phyloP scores from a whole-genome alignment of 1,140 invertebrate species.

The Cecropterus lyciades region DNA sequence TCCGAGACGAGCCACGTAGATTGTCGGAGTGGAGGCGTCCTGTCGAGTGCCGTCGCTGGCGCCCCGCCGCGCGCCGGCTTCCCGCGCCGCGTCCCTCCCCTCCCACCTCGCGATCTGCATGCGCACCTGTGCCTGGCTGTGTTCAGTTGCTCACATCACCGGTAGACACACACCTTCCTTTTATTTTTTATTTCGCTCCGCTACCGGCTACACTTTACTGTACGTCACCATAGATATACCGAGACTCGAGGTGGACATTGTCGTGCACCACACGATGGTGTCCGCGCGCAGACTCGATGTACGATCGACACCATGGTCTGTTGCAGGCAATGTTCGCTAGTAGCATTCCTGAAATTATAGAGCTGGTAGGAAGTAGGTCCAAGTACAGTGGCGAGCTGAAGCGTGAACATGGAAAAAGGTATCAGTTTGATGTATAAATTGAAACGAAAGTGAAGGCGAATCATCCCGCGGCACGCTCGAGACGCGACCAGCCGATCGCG shows the following conservation, averaged over 20 bases:
- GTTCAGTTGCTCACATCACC: constrained; percentile 84
- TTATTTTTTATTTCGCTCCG: constrained; percentile 80
- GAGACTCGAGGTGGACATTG: constrained; percentile 78
- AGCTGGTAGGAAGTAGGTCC: constrained; percentile 98
- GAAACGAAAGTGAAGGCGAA: constrained; percentile 72
- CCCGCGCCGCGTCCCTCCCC: constrained; percentile 69
- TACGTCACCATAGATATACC: constrained; percentile 76
- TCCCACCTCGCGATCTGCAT: constrained; percentile 80
- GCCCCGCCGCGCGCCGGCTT: constrained; percentile 58
- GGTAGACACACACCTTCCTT: constrained; percentile 80
- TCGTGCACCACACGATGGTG: constrained; percentile 82
- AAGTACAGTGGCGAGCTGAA: constrained; percentile 99
- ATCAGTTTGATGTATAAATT: constrained; percentile 93
- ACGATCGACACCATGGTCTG: constrained; percentile 84
- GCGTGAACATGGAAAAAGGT: constrained; percentile 99
- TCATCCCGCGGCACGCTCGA: constrained; percentile 56
- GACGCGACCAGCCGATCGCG: constrained; percentile 27
- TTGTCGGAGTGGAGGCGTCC: constrained; percentile 60
- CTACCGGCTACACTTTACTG: constrained; percentile 77
- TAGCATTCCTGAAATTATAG: constrained; percentile 99
- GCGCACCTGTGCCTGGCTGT: constrained; percentile 84
- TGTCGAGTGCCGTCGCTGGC: constrained; percentile 37
- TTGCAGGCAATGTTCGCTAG: constrained; percentile 98
- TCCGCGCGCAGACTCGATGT: constrained; percentile 66
- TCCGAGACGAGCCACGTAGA: constrained; percentile 48